Base-by-base conservation (phyloP, 2,797 vertebrate genomes). In the Astyanax mexicanus region DNA sequence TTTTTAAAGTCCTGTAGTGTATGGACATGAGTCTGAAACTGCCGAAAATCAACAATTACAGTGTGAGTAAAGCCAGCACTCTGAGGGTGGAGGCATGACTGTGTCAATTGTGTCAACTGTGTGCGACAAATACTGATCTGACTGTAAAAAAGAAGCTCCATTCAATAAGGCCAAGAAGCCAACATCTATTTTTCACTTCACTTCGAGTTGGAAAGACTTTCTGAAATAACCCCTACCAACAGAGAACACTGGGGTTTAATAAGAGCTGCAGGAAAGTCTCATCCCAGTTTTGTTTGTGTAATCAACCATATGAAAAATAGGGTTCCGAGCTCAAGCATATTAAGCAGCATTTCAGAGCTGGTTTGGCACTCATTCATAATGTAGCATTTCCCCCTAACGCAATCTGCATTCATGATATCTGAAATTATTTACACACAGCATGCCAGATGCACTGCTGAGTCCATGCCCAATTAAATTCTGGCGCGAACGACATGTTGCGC, bases 391-490 rank as follows among this genome's bases (percentile, higher is more conserved):
- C 47, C 47, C 61, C 32, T 10, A 65, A 61, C 44, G 52, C 47
- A 32, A 32, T 13, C 29, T 44, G 8, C 35, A 72, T 17, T 29
- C 38, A 13, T 75, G 64, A 69, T 6, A 49, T 47, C 72, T 68
- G 49, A 45, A 19, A 62, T n/a, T 12, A 77, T 42, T 69, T 40
- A 37, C 35, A 40, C 54, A 40, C 55, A 15, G 64, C 66, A 25
- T 23, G 17, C 60, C 61, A 6, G 62, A 68, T 70, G 67, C 68
- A 23, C 67, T 15, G 27, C 49, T 61, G 69, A 67, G 38, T 49
- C 38, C 44, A 42, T 27, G 27, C 44, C 64, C 57, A 80, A 75
- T 75, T 51, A 75, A 78, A 80, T 64, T 57, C 51, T 49, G 44
- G 68, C 74, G 35, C 58, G 52, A 37, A 25, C 17, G 77, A 68